Conservation (phyloP, 2,888 invertebrate genomes). For the Pycnomerus fuliginosus region DNA sequence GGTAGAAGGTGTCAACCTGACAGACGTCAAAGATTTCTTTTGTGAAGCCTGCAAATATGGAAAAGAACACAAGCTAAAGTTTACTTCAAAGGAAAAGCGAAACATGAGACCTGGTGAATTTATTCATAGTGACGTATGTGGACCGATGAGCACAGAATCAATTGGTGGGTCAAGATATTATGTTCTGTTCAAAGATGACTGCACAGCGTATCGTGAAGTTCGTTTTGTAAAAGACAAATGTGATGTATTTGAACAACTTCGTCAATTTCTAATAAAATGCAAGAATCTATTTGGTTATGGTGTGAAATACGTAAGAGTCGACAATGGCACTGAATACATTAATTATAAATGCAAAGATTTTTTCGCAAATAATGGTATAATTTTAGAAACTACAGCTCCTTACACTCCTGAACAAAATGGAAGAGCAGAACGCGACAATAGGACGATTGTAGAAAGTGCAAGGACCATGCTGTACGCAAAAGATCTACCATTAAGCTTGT, state of each 20-base stretch:
- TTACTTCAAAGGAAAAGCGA: neutral
- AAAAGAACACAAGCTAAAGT: too few species aligned
- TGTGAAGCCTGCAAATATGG: too few species aligned
- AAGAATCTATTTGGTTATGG: constrained; percentile 14
- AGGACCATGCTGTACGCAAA: constrained; percentile 18
- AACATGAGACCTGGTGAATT: too few species aligned
- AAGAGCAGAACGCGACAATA: constrained; percentile 13
- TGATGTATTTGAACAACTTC: constrained; percentile 17
- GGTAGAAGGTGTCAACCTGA: neutral
- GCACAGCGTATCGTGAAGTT: constrained; percentile 19
- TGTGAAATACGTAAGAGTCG: constrained; percentile 7
- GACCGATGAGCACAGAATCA: too few species aligned
- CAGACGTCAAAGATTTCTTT: too few species aligned
- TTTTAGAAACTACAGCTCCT: constrained; percentile 6
- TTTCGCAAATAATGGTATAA: constrained; percentile 7
- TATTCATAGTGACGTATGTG: too few species aligned
- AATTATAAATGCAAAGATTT: constrained; percentile 11
- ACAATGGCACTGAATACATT: constrained; percentile 17
- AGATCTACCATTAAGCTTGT: constrained; percentile 12
- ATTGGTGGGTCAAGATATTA: too few species aligned
- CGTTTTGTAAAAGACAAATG: constrained; percentile 25
- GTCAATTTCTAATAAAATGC: constrained; percentile 3
- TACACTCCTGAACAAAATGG: constrained; percentile 18
- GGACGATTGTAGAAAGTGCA: constrained; percentile 21
- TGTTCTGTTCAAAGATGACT: constrained; percentile 24